Conservation (phyloP, 1,140 invertebrate genomes). For the Drosophila azteca region DNA sequence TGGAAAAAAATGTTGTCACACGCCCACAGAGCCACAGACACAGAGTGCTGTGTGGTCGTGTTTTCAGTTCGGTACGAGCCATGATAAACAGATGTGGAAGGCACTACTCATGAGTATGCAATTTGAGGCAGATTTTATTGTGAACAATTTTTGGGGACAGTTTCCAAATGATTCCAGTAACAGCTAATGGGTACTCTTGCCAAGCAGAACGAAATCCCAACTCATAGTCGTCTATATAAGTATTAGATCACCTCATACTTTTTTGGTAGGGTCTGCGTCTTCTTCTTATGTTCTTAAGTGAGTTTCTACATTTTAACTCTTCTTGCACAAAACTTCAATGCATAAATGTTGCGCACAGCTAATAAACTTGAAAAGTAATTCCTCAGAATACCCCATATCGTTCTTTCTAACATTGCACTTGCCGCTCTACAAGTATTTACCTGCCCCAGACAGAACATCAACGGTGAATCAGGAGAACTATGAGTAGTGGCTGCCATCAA, state of each 20-base stretch:
- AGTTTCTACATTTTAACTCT: neutral
- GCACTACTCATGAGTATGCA: conserved; percentile 3
- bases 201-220: too few relatives aligned
- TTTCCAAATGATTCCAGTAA: neutral
- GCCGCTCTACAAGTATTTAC: conserved; percentile 32
- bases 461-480: conserved; percentile 34
- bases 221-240: too few relatives aligned
- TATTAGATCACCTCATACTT: too few relatives aligned
- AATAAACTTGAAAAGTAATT: conserved; percentile 5
- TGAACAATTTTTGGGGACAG: neutral
- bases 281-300: too few relatives aligned
- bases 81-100: neutral
- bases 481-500: conserved; percentile 43
- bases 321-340: too few relatives aligned
- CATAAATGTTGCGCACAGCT: too few relatives aligned
- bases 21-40: neutral
- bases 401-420: neutral
- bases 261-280: too few relatives aligned
- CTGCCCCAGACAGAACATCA: conserved; percentile 34
- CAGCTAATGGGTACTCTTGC: too few relatives aligned
- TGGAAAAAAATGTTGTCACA: neutral
- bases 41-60: neutral
- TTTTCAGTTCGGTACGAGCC: neutral
- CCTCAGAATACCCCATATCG: conserved; percentile 15
- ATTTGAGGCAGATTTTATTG: neutral